Conservation (phyloP, 2,888 invertebrate species). For the Timema cristinae region DNA sequence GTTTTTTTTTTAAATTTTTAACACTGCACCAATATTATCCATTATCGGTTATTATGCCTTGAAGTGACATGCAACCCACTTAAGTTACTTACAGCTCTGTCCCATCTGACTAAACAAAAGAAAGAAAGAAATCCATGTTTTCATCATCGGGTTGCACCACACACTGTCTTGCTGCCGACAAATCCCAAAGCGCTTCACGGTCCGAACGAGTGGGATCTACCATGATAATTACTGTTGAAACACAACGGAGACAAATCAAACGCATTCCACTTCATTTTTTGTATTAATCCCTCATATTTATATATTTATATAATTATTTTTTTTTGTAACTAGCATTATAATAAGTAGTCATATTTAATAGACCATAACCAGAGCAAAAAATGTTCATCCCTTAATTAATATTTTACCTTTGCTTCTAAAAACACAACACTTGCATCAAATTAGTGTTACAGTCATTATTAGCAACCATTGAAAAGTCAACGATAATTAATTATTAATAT, state of each 20-base stretch:
- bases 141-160: no score
- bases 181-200: not conserved
- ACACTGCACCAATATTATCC: no score
- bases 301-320: slow-evolving; percentile 14
- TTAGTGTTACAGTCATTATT: no score
- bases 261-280: slow-evolving; percentile 11
- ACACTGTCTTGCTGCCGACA: no score
- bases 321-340: not conserved
- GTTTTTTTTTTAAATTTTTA: slow-evolving; percentile 14
- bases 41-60: not conserved
- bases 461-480: slow-evolving; percentile 14
- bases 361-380: slow-evolving; percentile 22
- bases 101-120: slow-evolving; percentile 4
- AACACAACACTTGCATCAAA: no score
- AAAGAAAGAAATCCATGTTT: not conserved
- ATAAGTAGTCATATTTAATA: slow-evolving; percentile 20
- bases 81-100: not conserved
- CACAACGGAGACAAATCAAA: slow-evolving; percentile 16
- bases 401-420: no score
- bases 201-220: slow-evolving; percentile 25
- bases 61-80: slow-evolving; percentile 7
- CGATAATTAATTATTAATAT: not conserved
- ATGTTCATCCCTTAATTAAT: no score
- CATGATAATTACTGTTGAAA: not conserved
- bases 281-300: slow-evolving; percentile 13